Base-by-base conservation (phyloP, 2,113 vertebrate genomes). In the Chrysemys picta region DNA sequence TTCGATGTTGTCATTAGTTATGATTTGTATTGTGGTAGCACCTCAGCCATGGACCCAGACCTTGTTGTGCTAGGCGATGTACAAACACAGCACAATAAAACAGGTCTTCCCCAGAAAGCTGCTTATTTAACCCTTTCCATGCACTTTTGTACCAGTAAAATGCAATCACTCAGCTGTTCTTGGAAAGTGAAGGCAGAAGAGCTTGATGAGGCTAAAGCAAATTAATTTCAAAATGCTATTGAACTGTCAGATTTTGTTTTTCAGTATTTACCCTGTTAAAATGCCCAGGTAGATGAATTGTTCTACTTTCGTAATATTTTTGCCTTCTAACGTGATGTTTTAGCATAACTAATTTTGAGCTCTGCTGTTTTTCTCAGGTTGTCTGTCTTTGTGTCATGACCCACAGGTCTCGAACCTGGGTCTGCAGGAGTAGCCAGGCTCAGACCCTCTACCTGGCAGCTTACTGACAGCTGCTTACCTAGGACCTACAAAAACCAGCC, bases 161-260 rank as follows among this genome's bases (percentile, higher is more conserved):
- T 75, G 47, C 94, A 72, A 72, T 92, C 80, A 11, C 80, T 53
- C 47, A 42, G 89, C 96, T 97, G 9, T 92, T 96, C 94, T 88
- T 91, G 94, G 94, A 83, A 93, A 93, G 85, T 59, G 90, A 91
- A 96, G 72, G 79, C 90, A 57, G 89, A 88, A 81, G 25, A 78
- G 24, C 45, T 45, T 0, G 1, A 93, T 47, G 84, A 83, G 42
- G 83, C 91, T 17, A 12, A 91, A 93, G 95, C 12, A 42, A 88
- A 81, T 49, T 78, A 72, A 38, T 29, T 27, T 47, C 78, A 53
- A 12, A 85, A 47, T n/a, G 85, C 25, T 27, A 17, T 53, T 21
- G 5, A 89, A 84, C 17, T 19, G 1, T 56, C 62, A 85, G 85
- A 85, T 80, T 53, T 85, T 91, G 38, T 85, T 65, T 78, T 79